Evolutionary conservation across 2,888 invertebrate species (phyloP), one percentile per base, ranked within the genome.

Genomic region (Oxyteleia sp.): DNA sequence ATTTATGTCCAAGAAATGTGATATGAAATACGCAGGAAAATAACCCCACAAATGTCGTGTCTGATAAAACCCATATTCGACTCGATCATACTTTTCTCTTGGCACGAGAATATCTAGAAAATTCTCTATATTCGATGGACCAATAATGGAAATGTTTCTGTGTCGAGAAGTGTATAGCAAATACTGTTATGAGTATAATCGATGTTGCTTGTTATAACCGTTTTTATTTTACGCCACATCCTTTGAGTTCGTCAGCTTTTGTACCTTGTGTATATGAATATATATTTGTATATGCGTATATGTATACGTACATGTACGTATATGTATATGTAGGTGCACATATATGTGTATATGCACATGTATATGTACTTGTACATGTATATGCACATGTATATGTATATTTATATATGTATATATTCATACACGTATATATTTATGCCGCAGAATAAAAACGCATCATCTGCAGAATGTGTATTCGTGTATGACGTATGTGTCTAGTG

Each of bases 121-220:
- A 69, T 55, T 74, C 55, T 78, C 72, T 69, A 74, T 64, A 69
- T 78, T 78, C 68, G 66, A 78, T 78, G 69, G 69, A 59, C 43
- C 47, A 68, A 74, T 68, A 61, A 55, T 81, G 55, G 55, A 68
- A 81, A 68, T 81, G 81, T 79, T 78, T 80, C 45, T 81, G 74
- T 81, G 74, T 68, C 81, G 26, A 74, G 29, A 66, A 81, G 35
- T 81, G 68, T 61, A 68, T 68, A 74, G 81, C 64, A 82, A 38
- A 69, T 63, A 69, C 43, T 76, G 78, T 78, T 79, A 79, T 71
- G 71, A 47, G 69, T 82, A 68, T 69, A 69, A 75, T 82, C 75
- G 63, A 69, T 82, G 81, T 82, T 74, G 81, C 81, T 82, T 82
- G 75, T 82, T 75, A 71, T 79, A 41, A 79, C 20, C 63, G 63